A percentile compares a stretch with the other conserved stretches of the same genome.
Evolutionary conservation across 2,888 invertebrate species (phyloP).

Genomic region (Epinotia ramella): DNA sequence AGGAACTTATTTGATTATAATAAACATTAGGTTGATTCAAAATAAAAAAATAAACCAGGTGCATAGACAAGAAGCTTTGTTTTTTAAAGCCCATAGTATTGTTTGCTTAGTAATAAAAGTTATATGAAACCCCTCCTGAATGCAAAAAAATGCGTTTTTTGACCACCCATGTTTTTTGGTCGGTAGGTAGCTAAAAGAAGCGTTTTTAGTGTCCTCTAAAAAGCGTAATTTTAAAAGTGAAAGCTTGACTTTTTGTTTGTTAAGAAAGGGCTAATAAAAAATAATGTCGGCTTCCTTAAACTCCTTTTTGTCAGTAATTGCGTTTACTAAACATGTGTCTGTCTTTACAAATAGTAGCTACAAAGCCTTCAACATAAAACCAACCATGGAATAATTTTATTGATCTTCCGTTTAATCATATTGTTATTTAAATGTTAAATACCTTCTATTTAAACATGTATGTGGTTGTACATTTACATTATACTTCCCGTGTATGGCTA

Average conservation of each 20-base stretch:
- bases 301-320: not conserved
- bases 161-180: conserved; percentile 57
- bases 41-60: conserved; percentile 76
- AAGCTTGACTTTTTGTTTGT: conserved; percentile 60
- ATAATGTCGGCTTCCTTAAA: conserved; percentile 33
- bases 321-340: not conserved
- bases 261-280: conserved; percentile 48
- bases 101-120: conserved; percentile 74
- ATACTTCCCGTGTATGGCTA: not conserved
- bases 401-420: not conserved
- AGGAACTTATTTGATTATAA: conserved; percentile 84
- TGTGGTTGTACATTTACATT: not conserved
- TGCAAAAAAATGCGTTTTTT: conserved; percentile 57
- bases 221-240: conserved; percentile 69
- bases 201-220: conserved; percentile 54
- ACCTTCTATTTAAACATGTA: too few species aligned
- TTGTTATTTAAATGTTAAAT: not conserved
- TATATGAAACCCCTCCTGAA: conserved; percentile 66
- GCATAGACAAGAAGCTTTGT: conserved; percentile 64
- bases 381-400: not conserved
- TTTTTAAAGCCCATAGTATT: conserved; percentile 67
- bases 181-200: conserved; percentile 65
- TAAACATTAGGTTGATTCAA: conserved; percentile 75
- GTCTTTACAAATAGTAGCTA: not conserved
- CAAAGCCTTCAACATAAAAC: not conserved